Evolutionary conservation across 2,888 invertebrate genomes (phyloP).

Genomic region (Hirtodrosophila cameraria): DNA sequence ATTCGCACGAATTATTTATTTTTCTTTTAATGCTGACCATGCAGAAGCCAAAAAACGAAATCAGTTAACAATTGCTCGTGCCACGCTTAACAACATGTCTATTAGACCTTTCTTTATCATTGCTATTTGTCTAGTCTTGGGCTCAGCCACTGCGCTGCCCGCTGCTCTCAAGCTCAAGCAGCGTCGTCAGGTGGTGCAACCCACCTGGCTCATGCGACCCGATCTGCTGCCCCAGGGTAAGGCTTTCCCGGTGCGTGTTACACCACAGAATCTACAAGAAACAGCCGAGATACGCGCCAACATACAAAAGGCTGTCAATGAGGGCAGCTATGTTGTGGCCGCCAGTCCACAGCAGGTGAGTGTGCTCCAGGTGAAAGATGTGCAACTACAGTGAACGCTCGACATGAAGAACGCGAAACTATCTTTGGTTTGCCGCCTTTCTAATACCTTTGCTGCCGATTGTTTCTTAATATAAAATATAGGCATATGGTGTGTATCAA

Average conservation of each 20-base stretch:
- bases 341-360: constrained; percentile 60
- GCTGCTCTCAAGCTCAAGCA: background rate
- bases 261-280: constrained; percentile 61
- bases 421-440: too few relatives aligned
- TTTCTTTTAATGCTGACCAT: background rate
- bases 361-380: background rate
- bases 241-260: constrained; percentile 56
- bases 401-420: too few relatives aligned
- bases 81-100: constrained; percentile 14
- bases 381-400: too few relatives aligned
- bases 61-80: background rate
- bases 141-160: background rate
- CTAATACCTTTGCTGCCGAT: too few relatives aligned
- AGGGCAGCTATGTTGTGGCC: constrained; percentile 66
- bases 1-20: background rate
- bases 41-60: background rate
- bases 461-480: too few relatives aligned
- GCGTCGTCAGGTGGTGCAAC: constrained; percentile 70
- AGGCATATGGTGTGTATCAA: too few relatives aligned
- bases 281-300: constrained; percentile 59
- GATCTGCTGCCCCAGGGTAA: background rate
- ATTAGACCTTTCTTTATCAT: constrained; percentile 1
- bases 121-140: background rate
- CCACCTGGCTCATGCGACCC: constrained; percentile 63
- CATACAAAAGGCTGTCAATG: constrained; percentile 71